Percentiles rank a stretch among this genome's conserved stretches.
These are phyloP conservation scores for Osmerus eperlanus DNA, from an alignment of 2,113 vertebrate genomes.

Conservation along the genomic window DNA sequence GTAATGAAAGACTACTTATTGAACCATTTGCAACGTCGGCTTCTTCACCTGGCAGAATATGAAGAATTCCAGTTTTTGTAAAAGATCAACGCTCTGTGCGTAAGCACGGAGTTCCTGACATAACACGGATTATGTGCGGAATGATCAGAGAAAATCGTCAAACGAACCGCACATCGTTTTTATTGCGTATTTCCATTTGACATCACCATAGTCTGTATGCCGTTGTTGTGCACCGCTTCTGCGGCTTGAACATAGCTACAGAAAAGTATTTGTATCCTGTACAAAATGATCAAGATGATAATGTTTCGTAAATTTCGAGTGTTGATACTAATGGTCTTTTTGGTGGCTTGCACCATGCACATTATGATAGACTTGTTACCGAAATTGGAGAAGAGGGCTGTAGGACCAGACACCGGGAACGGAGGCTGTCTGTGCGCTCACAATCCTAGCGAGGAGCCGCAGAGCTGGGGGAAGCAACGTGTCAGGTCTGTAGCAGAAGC, in stretches of 20 bases:
- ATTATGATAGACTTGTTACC: slow-evolving; percentile 92
- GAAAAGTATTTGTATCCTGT: not conserved
- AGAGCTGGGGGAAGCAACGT: slow-evolving; percentile 69
- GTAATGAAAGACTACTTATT: slow-evolving; percentile 36
- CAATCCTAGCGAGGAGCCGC: slow-evolving; percentile 61
- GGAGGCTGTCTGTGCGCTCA: slow-evolving; percentile 80
- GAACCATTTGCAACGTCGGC: slow-evolving; percentile 27
- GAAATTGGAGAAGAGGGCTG: slow-evolving; percentile 81
- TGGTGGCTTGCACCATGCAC: slow-evolving; percentile 92
- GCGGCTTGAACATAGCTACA: not conserved
- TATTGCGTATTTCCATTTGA: slow-evolving; percentile 42
- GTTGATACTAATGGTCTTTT: slow-evolving; percentile 86
- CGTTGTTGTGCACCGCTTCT: slow-evolving; percentile 32
- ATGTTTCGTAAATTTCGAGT: slow-evolving; percentile 89
- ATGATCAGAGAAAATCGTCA: slow-evolving; percentile 39
- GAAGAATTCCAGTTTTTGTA: slow-evolving; percentile 29
- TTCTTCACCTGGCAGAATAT: slow-evolving; percentile 42
- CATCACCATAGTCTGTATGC: slow-evolving; percentile 29
- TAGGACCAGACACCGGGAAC: slow-evolving; percentile 62
- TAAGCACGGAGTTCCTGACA: slow-evolving; percentile 45
- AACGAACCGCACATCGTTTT: slow-evolving; percentile 29
- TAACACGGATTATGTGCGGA: slow-evolving; percentile 35
- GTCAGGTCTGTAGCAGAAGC: slow-evolving; percentile 65
- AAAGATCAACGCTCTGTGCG: slow-evolving; percentile 13
- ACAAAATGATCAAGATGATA: slow-evolving; percentile 79